Evolutionary conservation across 2,113 vertebrate genomes (phyloP), one percentile per base, ranked within the genome.

Genomic region (Dermatemys mawii): DNA sequence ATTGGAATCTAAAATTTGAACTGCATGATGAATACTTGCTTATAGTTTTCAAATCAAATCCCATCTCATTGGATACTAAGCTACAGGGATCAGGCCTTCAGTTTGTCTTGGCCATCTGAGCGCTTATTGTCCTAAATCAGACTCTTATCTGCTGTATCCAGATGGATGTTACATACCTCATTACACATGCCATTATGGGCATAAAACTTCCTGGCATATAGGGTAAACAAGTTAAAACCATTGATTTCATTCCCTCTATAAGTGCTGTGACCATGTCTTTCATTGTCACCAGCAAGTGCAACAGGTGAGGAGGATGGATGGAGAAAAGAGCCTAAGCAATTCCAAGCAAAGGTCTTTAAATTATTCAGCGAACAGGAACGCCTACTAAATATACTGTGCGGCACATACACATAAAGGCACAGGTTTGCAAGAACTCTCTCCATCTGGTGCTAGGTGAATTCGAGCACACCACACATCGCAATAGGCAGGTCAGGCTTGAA

Each of bases 21-120:
- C 5, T 81, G 79, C 67, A 85, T 50, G 88, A 80, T 80, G 86
- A 93, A 81, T 79, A 86, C 81, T 93, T 88, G 44, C 89, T 75
- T 55, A 17, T 14, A 48, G 87, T 67, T 76, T 93, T 50, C 46
- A 63, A 54, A 84, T 41, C 81, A 93, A 60, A 89, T 81, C 19
- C 81, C 67, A 44, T 78, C 49, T 78, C 63, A 27, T 27, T 35
- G 24, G 67, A 95, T 83, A 93, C 53, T 41, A 92, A 93, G 92
- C 84, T 81, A 86, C 75, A 91, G 12, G 46, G 50, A 46, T 22
- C 4, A 44, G 50, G n/a, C 51, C 1, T 92, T 91, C 24, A 96
- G 94, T 87, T 79, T 8, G 81, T 91, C 84, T 85, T 50, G 26
- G 73, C 35, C 44, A 78, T 46, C 12, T 57, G 50, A 55, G 41